phyloP scores from a whole-genome alignment of 2,113 vertebrate species.

The pig (Sus scrofa) region DNA sequence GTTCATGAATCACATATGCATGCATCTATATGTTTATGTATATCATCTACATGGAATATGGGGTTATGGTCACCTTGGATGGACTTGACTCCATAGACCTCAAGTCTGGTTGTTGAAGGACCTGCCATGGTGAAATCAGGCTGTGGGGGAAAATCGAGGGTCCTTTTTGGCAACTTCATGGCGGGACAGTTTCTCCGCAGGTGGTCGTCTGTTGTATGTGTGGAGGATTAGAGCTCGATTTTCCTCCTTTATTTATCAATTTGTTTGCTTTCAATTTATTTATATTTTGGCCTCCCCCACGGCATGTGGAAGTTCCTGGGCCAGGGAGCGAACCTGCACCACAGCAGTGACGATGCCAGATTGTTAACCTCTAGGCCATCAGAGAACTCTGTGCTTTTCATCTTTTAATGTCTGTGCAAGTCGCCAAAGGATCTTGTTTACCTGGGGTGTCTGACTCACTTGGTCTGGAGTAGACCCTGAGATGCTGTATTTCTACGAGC shows the following conservation, averaged over 20 bases:
- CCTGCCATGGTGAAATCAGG: too few species aligned
- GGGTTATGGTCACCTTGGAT: not conserved
- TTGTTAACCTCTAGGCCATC: too few species aligned
- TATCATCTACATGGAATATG: not conserved
- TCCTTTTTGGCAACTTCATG: too few species aligned
- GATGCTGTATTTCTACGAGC: not conserved
- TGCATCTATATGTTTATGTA: too few species aligned
- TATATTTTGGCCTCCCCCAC: too few species aligned
- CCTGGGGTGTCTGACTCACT: not conserved
- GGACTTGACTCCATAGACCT: not conserved
- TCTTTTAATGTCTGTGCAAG: fast-evolving
- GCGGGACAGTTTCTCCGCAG: not conserved
- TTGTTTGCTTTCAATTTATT: too few species aligned
- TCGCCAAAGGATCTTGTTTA: not conserved
- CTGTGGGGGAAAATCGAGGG: too few species aligned
- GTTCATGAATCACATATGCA: too few species aligned
- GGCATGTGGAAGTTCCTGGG: too few species aligned
- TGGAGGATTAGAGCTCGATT: too few species aligned
- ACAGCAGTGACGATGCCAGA: too few species aligned
- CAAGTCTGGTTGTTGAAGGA: not conserved
- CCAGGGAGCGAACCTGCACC: too few species aligned
- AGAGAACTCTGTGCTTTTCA: fast-evolving
- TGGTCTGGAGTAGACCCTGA: not conserved
- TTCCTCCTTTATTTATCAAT: not conserved
- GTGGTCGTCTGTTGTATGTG: not conserved